Percentiles rank a stretch among this genome's conserved stretches.
These are phyloP conservation scores for Gisinianus flammeolus DNA, from an alignment of 2,888 invertebrate genomes.

Conservation along the genomic window DNA sequence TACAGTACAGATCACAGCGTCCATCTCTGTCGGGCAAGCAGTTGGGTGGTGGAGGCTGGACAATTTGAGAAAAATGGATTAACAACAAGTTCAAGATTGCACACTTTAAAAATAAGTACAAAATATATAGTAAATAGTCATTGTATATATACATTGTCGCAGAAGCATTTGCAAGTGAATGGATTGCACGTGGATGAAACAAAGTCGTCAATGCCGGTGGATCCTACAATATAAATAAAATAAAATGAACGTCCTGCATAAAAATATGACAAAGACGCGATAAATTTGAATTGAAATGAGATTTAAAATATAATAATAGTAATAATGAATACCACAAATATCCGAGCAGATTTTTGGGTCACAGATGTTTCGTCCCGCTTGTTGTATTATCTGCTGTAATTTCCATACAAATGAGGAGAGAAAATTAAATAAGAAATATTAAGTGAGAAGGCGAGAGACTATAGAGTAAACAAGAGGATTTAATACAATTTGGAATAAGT, in stretches of 20 bases:
- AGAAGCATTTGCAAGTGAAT: slow-evolving; percentile 40
- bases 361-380: slow-evolving; percentile 10
- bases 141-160: slow-evolving; percentile 27
- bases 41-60: slow-evolving; percentile 40
- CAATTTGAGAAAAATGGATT: neutral
- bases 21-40: slow-evolving; percentile 32
- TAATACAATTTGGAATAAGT: neutral
- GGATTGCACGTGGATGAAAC: slow-evolving; percentile 35
- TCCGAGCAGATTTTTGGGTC: slow-evolving; percentile 36
- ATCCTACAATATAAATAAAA: slow-evolving; percentile 26
- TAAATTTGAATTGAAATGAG: no score
- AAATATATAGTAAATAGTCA: neutral
- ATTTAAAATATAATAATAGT: no score
- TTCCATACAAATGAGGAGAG: no score
- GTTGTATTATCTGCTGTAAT: no score
- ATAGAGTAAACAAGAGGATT: slow-evolving; percentile 8
- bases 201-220: slow-evolving; percentile 39
- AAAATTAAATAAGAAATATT: no score
- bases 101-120: neutral
- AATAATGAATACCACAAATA: neutral
- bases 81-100: no score
- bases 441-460: no score
- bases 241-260: no score
- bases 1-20: slow-evolving; percentile 37
- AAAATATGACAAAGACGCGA: no score